A percentile compares a stretch with the other conserved stretches of the same genome.
Evolutionary conservation across 2,888 invertebrate genomes (phyloP).

Genomic region (Bombylius major): DNA sequence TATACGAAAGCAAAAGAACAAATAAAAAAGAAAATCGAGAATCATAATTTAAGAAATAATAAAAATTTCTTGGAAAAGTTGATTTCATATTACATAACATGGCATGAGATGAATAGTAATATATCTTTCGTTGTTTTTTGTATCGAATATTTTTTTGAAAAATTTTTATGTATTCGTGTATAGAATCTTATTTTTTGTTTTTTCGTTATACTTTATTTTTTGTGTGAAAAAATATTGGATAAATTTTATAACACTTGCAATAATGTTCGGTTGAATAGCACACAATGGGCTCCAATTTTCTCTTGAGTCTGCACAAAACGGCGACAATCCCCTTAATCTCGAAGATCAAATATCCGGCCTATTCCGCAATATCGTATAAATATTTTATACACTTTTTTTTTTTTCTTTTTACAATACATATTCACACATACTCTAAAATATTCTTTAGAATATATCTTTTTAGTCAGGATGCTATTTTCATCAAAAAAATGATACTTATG

Average conservation of each 20-base stretch:
- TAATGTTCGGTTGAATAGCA: slow-evolving; percentile 18
- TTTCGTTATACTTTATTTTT: too few species aligned
- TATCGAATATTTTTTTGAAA: neutral
- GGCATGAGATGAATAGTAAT: slow-evolving; percentile 12
- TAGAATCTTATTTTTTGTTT: neutral
- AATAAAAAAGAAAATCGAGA: slow-evolving; percentile 7
- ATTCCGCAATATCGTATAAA: slow-evolving; percentile 21
- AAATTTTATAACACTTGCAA: slow-evolving; percentile 1
- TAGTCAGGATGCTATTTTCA: too few species aligned
- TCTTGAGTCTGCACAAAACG: slow-evolving; percentile 22
- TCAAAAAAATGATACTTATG: too few species aligned
- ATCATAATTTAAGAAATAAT: too few species aligned
- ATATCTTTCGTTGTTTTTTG: neutral
- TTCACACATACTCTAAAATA: too few species aligned
- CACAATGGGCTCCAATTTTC: slow-evolving; percentile 23
- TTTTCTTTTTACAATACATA: too few species aligned
- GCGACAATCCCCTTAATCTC: slow-evolving; percentile 23
- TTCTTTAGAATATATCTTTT: too few species aligned
- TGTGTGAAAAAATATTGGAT: too few species aligned
- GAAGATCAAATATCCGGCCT: slow-evolving; percentile 23
- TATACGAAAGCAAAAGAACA: too few species aligned
- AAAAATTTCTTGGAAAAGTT: slow-evolving; percentile 6
- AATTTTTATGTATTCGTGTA: neutral
- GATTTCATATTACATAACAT: slow-evolving; percentile 30
- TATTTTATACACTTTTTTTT: neutral